Evolutionary conservation across 2,888 invertebrate species (phyloP), one percentile per base, ranked within the genome.

Genomic region (Philaethria dido): DNA sequence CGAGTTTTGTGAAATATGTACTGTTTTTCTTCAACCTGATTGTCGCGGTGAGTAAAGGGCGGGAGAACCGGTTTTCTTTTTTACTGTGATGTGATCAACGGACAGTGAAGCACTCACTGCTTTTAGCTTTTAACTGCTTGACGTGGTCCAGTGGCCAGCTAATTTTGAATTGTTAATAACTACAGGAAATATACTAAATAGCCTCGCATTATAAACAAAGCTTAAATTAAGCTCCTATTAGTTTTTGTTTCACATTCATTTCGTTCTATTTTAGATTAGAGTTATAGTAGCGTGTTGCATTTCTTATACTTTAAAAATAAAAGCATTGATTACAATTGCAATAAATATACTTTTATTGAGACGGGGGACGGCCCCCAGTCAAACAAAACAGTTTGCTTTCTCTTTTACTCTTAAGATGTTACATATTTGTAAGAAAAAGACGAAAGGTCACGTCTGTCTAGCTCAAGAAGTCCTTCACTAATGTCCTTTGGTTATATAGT

Each of bases 1-100:
- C 95, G 90, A 94, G 95, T 87, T 94, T 95, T 90, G 94, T 96
- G 85, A 97, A 97, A 93, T 96, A 96, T 88, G 93, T 97, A 78
- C 94, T 97, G 79, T 97, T 97, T 86, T 93, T 96, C 87, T 96
- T 96, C 92, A 97, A 97, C 85, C 89, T 96, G 76, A 77, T 96
- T 70, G 96, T 96, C 80, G 95, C 95, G 93, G 96, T 96, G 89
- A 96, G 96, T 66, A 76, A 81, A 85, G 82, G 83, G 82, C 82
- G 80, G 80, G 80, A 80, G 77, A 89, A 91, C 90, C 90, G 90
- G 91, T 91, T 88, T n/a, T 83, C 67, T 76, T 82, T 78, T 79
- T 80, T 82, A 80, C 78, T 82, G 80, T 85, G 86, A 85, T 82
- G 80, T 85, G 86, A 85, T 81, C 84, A 86, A 80, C 83, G 80